These are phyloP conservation scores for Heterohyrax brucei DNA, from an alignment of 2,797 vertebrate species.

Conservation along the genomic window DNA sequence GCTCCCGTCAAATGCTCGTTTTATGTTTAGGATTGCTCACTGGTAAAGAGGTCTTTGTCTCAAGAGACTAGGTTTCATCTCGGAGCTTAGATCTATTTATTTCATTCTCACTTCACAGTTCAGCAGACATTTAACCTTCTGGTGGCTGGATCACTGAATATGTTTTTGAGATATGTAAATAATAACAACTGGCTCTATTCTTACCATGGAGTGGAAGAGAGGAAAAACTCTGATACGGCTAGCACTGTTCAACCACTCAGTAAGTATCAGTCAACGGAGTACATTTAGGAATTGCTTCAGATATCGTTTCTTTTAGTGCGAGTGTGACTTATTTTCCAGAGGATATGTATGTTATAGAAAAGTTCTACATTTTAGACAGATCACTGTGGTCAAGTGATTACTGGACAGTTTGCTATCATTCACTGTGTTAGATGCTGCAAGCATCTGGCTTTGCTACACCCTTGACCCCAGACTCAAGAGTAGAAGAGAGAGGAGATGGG, in stretches of 20 bases:
- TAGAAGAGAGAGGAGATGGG: not conserved
- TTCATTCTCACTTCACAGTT: not conserved
- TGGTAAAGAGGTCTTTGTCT: constrained; percentile 28
- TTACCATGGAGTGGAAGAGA: not conserved
- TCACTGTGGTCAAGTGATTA: not conserved
- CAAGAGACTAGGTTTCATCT: constrained; percentile 27
- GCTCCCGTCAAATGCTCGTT: constrained; percentile 36
- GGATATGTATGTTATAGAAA: not conserved
- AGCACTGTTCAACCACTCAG: not conserved
- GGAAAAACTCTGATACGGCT: not conserved
- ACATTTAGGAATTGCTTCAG: not conserved
- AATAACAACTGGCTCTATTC: not conserved
- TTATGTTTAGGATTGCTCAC: constrained; percentile 58
- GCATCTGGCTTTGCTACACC: not conserved
- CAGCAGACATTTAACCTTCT: constrained; percentile 11
- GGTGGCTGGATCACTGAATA: not conserved
- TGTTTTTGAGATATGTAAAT: not conserved
- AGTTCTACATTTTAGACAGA: not conserved
- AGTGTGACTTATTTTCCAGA: not conserved
- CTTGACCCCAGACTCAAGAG: not conserved
- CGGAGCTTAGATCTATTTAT: constrained; percentile 1
- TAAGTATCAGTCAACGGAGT: not conserved
- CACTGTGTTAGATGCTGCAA: not conserved
- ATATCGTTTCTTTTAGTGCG: not conserved
- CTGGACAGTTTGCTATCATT: too few species aligned